Conservation (phyloP, 2,888 invertebrate genomes). For the Melinaea menophilus region DNA sequence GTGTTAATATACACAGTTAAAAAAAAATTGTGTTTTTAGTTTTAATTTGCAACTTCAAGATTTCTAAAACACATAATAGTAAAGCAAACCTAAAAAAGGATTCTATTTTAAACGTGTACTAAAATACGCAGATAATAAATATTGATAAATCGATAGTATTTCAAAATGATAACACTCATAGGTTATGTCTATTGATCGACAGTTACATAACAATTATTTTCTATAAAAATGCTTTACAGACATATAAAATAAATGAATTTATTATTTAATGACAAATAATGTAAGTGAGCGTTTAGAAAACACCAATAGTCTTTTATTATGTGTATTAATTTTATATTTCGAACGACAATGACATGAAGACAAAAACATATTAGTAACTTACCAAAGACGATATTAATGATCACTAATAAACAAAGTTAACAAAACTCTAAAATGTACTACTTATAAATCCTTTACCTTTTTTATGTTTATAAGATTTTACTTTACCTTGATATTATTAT, state of each 20-base stretch:
- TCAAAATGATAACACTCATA: constrained; percentile 23
- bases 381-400: constrained; percentile 12
- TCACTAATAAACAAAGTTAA: not conserved
- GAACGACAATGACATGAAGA: constrained; percentile 21
- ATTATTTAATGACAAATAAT: not conserved
- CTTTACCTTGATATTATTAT: constrained; percentile 7
- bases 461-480: constrained; percentile 12
- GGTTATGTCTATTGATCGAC: constrained; percentile 44
- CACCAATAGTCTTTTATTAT: constrained; percentile 13
- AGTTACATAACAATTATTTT: constrained; percentile 55
- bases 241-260: not conserved
- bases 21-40: too few species aligned
- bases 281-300: constrained; percentile 7
- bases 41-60: too few species aligned
- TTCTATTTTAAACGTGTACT: not conserved
- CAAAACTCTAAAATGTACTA: not conserved
- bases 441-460: not conserved
- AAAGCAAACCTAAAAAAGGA: too few species aligned
- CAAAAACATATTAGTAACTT: constrained; percentile 19
- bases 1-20: too few species aligned
- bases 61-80: too few species aligned
- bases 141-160: constrained; percentile 19
- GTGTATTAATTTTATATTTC: constrained; percentile 27
- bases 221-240: not conserved
- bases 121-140: constrained; percentile 9